Conservation (phyloP, 2,797 vertebrate genomes). For the Chanos chanos region DNA sequence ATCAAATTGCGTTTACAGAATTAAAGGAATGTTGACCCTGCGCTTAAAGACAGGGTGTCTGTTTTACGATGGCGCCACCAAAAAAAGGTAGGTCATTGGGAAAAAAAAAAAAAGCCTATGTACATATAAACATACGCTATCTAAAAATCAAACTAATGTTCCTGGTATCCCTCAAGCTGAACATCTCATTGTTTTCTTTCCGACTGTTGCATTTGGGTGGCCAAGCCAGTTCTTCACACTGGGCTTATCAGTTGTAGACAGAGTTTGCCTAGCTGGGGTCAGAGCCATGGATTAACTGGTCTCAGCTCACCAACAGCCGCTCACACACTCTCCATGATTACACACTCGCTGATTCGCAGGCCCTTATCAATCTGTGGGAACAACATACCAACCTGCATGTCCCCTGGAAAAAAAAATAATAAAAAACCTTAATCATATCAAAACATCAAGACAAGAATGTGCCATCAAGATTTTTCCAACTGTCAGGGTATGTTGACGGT, state of each 20-base stretch:
- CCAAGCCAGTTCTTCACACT: slow-evolving; percentile 35
- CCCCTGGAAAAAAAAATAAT: too few species aligned
- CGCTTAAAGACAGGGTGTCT: slow-evolving; percentile 18
- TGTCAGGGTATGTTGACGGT: too few species aligned
- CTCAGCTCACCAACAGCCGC: slow-evolving; percentile 21
- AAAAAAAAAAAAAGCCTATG: slow-evolving; percentile 5
- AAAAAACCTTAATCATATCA: too few species aligned
- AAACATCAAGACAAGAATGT: too few species aligned
- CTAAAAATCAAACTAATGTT: slow-evolving; percentile 38
- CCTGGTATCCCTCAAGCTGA: slow-evolving; percentile 34
- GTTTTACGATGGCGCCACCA: slow-evolving; percentile 10
- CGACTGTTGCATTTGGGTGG: slow-evolving; percentile 33
- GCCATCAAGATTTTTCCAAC: too few species aligned
- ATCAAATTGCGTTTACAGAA: slow-evolving; percentile 14
- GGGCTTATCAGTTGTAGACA: slow-evolving; percentile 43
- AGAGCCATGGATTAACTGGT: slow-evolving; percentile 30
- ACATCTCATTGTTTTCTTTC: slow-evolving; percentile 30
- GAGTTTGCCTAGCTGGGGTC: slow-evolving; percentile 32
- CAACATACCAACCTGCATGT: too few species aligned
- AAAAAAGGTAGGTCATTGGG: slow-evolving; percentile 12
- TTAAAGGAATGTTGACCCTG: slow-evolving; percentile 24
- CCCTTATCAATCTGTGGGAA: too few species aligned
- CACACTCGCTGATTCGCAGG: background rate
- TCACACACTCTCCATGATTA: background rate
- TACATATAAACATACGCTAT: slow-evolving; percentile 1